Base-by-base conservation (phyloP, 2,888 invertebrate genomes). In the Biston stratarius region DNA sequence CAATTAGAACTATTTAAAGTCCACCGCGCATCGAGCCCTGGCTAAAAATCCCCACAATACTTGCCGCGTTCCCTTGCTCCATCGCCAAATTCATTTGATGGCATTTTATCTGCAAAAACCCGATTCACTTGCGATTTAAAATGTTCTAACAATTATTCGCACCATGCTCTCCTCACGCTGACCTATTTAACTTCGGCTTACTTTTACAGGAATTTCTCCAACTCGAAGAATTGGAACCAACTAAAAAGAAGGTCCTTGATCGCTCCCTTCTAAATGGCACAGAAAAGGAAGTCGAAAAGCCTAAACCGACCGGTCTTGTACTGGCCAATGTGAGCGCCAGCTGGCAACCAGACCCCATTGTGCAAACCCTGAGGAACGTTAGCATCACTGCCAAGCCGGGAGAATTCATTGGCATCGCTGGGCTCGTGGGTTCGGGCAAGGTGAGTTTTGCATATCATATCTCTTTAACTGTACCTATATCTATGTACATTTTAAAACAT, bases 381-480 rank as follows among this genome's bases (percentile, higher is more conserved):
- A 90, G 88, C 15, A 74, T 96, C 0, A 90, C 91, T 0, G 90
- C 95, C 0, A 84, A 87, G 15, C 94, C 92, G 47, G 95, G 95
- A 44, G 94, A 95, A 74, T 91, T 96, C 61, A 88, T 96, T 48
- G 96, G 96, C 1, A 89, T 97, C 1, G 96, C 96, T 48, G 97
- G 97, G 12, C 95, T 96, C 44, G 97, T 97, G 0, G 97, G 97
- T n/a, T 89, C 96, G 6, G 97, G 97, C 62, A 97, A 96, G 94
- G 95, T 94, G 42, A 9, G 38, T 53, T 49, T 49, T 2, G 5
- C 36, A 36, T 36, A 5, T 36, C 36, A 36, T 36, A 36, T n/a
- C n/a, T n/a, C n/a, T n/a, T n/a, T 24, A 24, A 3, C 24, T 24
- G 24, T 24, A 24, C n/a, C n/a, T n/a, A n/a, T n/a, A n/a, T n/a